Evolutionary conservation across 2,888 invertebrate species (phyloP), one percentile per base, ranked within the genome.

Genomic region (Sinodicranocentrus sp.): DNA sequence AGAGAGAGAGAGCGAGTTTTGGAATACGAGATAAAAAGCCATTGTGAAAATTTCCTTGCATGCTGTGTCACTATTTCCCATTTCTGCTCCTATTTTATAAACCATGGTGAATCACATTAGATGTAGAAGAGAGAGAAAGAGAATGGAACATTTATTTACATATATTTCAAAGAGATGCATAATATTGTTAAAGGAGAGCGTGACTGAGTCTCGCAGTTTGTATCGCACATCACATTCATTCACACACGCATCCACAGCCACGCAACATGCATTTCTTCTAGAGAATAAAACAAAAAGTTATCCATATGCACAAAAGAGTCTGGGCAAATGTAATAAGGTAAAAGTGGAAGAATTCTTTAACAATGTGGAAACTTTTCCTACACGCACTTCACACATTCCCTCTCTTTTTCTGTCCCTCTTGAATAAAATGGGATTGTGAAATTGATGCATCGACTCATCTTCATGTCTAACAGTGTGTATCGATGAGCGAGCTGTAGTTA

Each of bases 371-470:
- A 52, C 44, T 63, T 63, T 33, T 19, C n/a, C 19, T 63, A 5
- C 17, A 17, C 63, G 17, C 28, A 26, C 59, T 59, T n/a, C 52
- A 6, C 10, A 23, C 19, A 23, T 23, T 57, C 57, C 19, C 23
- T 57, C 57, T 19, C 23, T 57, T 54, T 75, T 23, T n/a, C 21
- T 52, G 39, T 72, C 54, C 59, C 28, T n/a, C 21, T 72, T 79
- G 71, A 54, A 63, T 72, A 70, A 75, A 75, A 76, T 57, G 44
- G 73, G 75, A 65, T 70, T 77, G 76, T 73, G 85, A 77, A 82
- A 77, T 82, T 85, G 85, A 85, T 85, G 82, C 77, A 85, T 85
- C 77, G 82, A 78, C 82, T 85, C 82, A 85, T 85, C 84, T 85
- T 68, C 77, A 48, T 78, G 84, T 59, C 77, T 85, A 85, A 77